Percentiles rank a stretch among this genome's conserved stretches.
phyloP scores from a whole-genome alignment of 2,113 vertebrate genomes.

The Phrynosoma platyrhinos region DNA sequence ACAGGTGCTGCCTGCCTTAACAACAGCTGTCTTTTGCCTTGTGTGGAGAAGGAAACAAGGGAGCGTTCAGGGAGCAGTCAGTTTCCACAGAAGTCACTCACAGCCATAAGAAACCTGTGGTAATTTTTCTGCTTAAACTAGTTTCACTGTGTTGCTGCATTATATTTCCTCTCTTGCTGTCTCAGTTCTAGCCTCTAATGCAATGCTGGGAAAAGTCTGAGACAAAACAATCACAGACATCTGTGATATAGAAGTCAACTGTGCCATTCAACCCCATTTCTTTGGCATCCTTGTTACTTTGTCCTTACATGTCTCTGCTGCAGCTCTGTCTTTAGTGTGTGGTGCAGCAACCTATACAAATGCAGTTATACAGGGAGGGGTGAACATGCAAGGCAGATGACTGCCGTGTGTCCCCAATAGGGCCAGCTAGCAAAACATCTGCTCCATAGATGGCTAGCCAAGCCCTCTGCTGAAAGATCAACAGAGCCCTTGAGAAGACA shows the following conservation, averaged over 20 bases:
- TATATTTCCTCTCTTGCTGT: no score
- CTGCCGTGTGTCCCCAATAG: background rate
- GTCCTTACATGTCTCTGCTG: background rate
- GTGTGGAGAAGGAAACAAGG: background rate
- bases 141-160: background rate
- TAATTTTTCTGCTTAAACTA: slow-evolving; percentile 19
- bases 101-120: background rate
- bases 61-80: background rate
- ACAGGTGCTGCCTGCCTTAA: accelerated
- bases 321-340: background rate
- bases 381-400: background rate
- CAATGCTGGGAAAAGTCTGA: background rate
- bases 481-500: background rate
- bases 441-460: background rate
- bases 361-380: no score
- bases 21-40: background rate
- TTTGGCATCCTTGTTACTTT: background rate
- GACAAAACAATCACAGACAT: background rate
- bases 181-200: background rate
- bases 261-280: background rate
- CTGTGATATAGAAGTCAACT: background rate
- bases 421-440: background rate
- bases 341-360: background rate
- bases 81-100: background rate
- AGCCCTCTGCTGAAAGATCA: background rate